phyloP scores from a whole-genome alignment of 1,140 invertebrate genomes.

The Pygmarrhopalites habei region DNA sequence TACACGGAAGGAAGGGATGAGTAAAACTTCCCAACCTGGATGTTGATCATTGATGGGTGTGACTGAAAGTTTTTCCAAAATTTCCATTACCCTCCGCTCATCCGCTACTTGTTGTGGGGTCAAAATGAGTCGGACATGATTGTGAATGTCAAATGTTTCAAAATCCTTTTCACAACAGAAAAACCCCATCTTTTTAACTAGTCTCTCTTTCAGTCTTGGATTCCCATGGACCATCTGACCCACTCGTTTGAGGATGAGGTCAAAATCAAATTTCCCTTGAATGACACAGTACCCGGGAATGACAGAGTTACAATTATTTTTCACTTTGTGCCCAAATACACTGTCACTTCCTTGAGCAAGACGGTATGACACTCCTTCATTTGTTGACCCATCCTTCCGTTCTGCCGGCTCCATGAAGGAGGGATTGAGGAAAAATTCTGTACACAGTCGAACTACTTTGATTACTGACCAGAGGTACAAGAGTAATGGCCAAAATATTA shows the following conservation, averaged over 20 bases:
- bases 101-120: slow-evolving; percentile 8
- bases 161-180: slow-evolving; percentile 26
- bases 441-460: not conserved
- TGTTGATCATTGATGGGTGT: not conserved
- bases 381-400: not conserved
- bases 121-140: slow-evolving; percentile 16
- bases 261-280: slow-evolving; percentile 17
- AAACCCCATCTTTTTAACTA: slow-evolving; percentile 20
- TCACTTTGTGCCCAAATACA: slow-evolving; percentile 18
- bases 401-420: no score
- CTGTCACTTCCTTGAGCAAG: slow-evolving; percentile 15
- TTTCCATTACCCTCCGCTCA: slow-evolving; percentile 11
- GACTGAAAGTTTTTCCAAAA: slow-evolving; percentile 10
- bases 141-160: slow-evolving; percentile 13
- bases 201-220: slow-evolving; percentile 4
- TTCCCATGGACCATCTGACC: slow-evolving; percentile 4
- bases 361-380: slow-evolving; percentile 13
- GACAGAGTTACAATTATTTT: slow-evolving; percentile 19
- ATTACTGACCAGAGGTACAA: not conserved
- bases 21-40: slow-evolving; percentile 29
- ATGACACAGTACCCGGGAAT: slow-evolving; percentile 27
- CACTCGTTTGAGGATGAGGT: slow-evolving; percentile 7
- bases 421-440: not conserved
- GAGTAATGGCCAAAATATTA: slow-evolving; percentile 12
- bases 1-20: slow-evolving; percentile 20